A percentile compares a stretch with the other conserved stretches of the same genome.
These are phyloP conservation scores for Diorhabda carinulata DNA, from an alignment of 1,140 invertebrate genomes.

Conservation along the genomic window DNA sequence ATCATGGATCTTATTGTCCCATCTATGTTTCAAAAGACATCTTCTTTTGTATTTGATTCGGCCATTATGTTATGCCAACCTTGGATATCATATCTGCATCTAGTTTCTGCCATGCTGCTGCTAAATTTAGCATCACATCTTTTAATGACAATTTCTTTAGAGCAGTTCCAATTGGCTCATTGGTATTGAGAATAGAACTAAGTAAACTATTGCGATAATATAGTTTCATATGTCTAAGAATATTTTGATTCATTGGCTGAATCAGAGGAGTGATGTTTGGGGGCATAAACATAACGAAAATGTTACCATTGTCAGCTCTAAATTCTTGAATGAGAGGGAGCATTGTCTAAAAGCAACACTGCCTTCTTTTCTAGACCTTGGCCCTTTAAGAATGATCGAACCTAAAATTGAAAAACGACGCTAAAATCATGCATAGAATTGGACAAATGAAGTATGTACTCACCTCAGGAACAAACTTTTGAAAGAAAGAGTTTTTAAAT, in stretches of 20 bases:
- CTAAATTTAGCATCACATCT: constrained; percentile 29
- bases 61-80: neutral
- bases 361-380: constrained; percentile 33
- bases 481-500: too few species aligned
- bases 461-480: too few species aligned
- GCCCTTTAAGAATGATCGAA: too few species aligned
- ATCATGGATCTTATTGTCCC: too few species aligned
- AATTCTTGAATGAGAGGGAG: constrained; percentile 46
- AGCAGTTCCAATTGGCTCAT: constrained; percentile 15
- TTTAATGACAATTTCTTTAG: constrained; percentile 33
- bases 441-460: too few species aligned
- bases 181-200: constrained; percentile 13
- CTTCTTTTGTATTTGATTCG: neutral
- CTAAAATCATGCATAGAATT: too few species aligned
- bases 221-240: constrained; percentile 33
- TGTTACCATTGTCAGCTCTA: constrained; percentile 43
- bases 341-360: constrained; percentile 47
- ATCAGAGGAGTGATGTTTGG: constrained; percentile 47
- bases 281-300: constrained; percentile 46
- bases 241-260: constrained; percentile 45
- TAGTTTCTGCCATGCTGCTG: constrained; percentile 31
- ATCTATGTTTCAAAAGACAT: too few species aligned
- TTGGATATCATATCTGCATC: neutral
- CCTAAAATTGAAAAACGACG: too few species aligned
- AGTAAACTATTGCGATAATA: constrained; percentile 26